Evolutionary conservation across 2,888 invertebrate genomes (phyloP), one percentile per base, ranked within the genome.

Genomic region (Dasypolia templi): DNA sequence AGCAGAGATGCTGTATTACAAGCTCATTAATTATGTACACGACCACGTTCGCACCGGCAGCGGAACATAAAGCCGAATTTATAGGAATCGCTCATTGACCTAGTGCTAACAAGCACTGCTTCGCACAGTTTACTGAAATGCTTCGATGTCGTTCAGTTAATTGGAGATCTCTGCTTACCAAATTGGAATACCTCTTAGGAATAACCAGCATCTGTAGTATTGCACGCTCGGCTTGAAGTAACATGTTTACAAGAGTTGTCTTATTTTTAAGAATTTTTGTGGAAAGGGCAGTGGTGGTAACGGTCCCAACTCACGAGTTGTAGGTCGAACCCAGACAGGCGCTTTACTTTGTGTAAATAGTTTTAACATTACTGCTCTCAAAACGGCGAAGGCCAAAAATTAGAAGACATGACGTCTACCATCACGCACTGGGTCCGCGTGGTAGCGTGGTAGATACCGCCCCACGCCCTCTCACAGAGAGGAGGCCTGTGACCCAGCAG

Each of bases 11-110:
- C 69, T 68, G 67, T 81, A 83, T 62, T 72, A 74, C 51, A 67
- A 70, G 55, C 46, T 56, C 81, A 83, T 81, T 81, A 83, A 83
- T 81, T 83, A 83, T 71, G 68, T 81, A 75, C 84, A 80, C 61
- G 58, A 80, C 53, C 81, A 75, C 84, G 75, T 81, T 62, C 83
- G 79, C 79, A 68, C 67, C 29, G 51, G 35, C 70, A 75, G 80
- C 22, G n/a, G 81, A 68, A 83, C 71, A 80, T 79, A 79, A 83
- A 68, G 63, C 81, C 64, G 71, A 81, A 84, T 83, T 83, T 79
- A 83, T 83, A 75, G 81, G 80, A 79, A 75, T 83, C 71, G 71
- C 75, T 71, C 81, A 83, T 83, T 83, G 84, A 68, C 61, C 53
- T 62, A 64, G 59, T 69, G 32, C 75, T 70, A 79, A 71, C 75